Base-by-base conservation (phyloP, 2,113 vertebrate species). In the Tringa solitaria region DNA sequence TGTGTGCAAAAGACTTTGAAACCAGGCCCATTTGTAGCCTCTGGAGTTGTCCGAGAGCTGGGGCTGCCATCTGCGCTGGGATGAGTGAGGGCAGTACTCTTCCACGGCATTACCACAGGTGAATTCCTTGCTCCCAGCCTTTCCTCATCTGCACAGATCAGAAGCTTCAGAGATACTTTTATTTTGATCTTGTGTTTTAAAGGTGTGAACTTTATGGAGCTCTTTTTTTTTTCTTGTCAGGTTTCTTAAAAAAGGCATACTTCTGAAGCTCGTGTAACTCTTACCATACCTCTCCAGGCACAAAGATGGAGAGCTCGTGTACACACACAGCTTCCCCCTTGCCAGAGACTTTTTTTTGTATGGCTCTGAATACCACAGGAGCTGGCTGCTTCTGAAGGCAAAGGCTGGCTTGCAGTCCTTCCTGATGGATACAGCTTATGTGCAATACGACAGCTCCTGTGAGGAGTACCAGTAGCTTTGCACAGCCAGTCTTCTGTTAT, bases 101-200 rank as follows among this genome's bases (percentile, higher is more conserved):
- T 83, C 32, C 33, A 51, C 0, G 1, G 14, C 14, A 20, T 21
- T 63, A 30, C 9, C 1, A 0, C 60, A 81, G 43, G 61, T 85
- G 10, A 93, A 87, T 79, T 82, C 37, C 17, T 82, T 91, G 20
- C 8, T 87, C 45, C 26, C 61, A 72, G 60, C 21, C 35, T 84
- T 87, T 93, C 48, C 72, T 89, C 39, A 79, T 73, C 65, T 26
- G 17, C 41, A 79, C 28, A 61, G 35, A 78, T 61, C 61, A 73
- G 83, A 80, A 89, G 11, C 4, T 78, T 74, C 1, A 0, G 53
- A 48, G 33, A 82, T 33, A 64, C 12, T 94, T 89, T 59, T 82
- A n/a, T 75, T 96, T 60, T 61, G 12, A 82, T 89, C 60, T 64
- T 91, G 23, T 21, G 11, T 60, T 93, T 92, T 65, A 87, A 79